Evolutionary conservation across 2,888 invertebrate genomes (phyloP), one percentile per base, ranked within the genome.

Genomic region (Trimorus sp.): DNA sequence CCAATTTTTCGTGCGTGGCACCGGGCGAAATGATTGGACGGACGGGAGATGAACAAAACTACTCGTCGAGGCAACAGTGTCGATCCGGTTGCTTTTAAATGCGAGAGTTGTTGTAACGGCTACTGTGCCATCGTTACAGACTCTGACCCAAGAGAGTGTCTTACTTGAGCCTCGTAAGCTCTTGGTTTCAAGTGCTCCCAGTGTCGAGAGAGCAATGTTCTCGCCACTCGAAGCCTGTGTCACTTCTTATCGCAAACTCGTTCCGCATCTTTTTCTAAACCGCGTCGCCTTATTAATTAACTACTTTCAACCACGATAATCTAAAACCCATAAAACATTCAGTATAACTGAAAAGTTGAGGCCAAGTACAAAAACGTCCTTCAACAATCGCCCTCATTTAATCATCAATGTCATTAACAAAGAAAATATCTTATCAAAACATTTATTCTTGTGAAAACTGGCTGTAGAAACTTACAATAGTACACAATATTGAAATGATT

Each of bases 181-280:
- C 77, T 60, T 15, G 26, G 60, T 62, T 60, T 73, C 79, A 58
- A 73, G 63, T 68, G 66, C 78, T 62, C 48, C 60, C 62, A 54
- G 51, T 62, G 68, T 68, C 59, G 73, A 79, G 68, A 74, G 79
- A 74, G 73, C 79, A 79, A 79, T 79, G 68, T 68, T 79, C 79
- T 73, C 68, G 9, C n/a, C 71, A 66, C 71, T 66, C 71, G 26
- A 54, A 65, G 59, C 65, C 66, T 62, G 14, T 71, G 78, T 78
- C 71, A 71, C 59, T 71, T 37, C 70, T 70, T 66, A 66, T 78
- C 78, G 36, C 60, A 78, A 78, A 78, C 78, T 71, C 65, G 78
- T 78, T 71, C 16, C 49, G 53, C 56, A 49, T 59, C 70, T 69
- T 66, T 71, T 71, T 71, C 71, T 71, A 70, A 70, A 36, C 48